Evolutionary conservation across 2,113 vertebrate species (phyloP), one percentile per base, ranked within the genome.

Genomic region (Fulmarus glacialis): DNA sequence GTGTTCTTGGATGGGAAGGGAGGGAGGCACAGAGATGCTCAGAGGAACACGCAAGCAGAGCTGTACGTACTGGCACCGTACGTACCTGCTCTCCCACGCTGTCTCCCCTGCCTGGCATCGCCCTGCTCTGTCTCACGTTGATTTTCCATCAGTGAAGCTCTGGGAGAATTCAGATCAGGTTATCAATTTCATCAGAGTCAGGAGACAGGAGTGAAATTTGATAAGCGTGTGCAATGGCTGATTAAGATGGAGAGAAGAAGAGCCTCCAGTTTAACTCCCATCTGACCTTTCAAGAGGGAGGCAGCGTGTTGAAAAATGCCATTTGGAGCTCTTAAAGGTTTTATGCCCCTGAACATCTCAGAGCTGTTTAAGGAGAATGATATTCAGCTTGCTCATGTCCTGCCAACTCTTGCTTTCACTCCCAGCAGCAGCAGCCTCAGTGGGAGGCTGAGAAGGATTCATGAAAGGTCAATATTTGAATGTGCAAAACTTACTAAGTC

Each of bases 401-500:
- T 97, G 96, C 93, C 91, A 97, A 32, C 59, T 94, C 90, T 56
- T 90, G 55, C 88, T 77, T 93, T 93, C 73, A 23, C 82, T 97
- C 72, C 42, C 89, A 82, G 95, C 90, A 81, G 91, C 0, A 0
- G 55, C 90, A 84, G 82, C 89, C 81, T 89, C 89, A 2, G 73
- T 48, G 94, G 94, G 92, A 95, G 82, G 43, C 90, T 93, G 93
- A 59, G 94, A 32, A 89, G 92, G 90, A 97, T 97, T 96, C 92
- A 86, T 74, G 68, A 97, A 97, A 97, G 95, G 96, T 96, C 95
- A 96, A 91, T 92, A 94, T 96, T 94, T 95, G 94, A 97, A 97
- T 96, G 96, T 96, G 90, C 93, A 97, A 96, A 96, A 96, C 92
- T 90, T 88, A 77, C 94, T 59, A 42, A 89, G 87, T 87, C 92